phyloP scores from a whole-genome alignment of 2,113 vertebrate genomes.

The Macaca nemestrina region DNA sequence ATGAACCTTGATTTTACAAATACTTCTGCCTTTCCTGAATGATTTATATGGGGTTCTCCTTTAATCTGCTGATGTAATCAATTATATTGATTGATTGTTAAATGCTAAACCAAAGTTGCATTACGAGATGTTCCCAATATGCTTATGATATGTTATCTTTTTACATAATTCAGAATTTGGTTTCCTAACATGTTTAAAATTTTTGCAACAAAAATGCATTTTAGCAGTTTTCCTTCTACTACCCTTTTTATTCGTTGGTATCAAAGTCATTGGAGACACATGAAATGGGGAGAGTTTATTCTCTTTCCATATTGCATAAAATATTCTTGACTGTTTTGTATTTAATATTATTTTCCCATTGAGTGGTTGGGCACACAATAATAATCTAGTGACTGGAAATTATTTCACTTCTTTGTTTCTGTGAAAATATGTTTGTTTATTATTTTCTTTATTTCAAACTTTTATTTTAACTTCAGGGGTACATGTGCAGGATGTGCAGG shows the following conservation, averaged over 20 bases:
- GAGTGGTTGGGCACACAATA: not conserved
- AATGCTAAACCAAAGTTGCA: not conserved
- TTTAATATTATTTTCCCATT: not conserved
- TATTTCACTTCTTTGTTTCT: not conserved
- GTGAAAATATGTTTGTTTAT: not conserved
- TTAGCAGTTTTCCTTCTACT: not conserved
- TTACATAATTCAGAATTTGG: not conserved
- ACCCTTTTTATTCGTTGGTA: not conserved
- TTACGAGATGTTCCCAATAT: not conserved
- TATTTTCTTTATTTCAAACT: no score
- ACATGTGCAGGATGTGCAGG: no score
- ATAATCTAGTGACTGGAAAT: not conserved
- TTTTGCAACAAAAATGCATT: not conserved
- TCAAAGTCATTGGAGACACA: not conserved
- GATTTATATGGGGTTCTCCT: not conserved
- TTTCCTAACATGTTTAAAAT: not conserved
- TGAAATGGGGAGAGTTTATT: not conserved
- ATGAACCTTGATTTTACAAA: not conserved
- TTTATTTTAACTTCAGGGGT: no score
- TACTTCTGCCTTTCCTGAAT: not conserved
- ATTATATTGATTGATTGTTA: not conserved
- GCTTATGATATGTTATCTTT: not conserved
- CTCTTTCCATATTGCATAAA: not conserved
- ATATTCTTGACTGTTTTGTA: not conserved
- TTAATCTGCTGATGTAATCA: not conserved